These are phyloP conservation scores for Aldabrachelys gigantea DNA, from an alignment of 2,113 vertebrate genomes.

Conservation along the genomic window DNA sequence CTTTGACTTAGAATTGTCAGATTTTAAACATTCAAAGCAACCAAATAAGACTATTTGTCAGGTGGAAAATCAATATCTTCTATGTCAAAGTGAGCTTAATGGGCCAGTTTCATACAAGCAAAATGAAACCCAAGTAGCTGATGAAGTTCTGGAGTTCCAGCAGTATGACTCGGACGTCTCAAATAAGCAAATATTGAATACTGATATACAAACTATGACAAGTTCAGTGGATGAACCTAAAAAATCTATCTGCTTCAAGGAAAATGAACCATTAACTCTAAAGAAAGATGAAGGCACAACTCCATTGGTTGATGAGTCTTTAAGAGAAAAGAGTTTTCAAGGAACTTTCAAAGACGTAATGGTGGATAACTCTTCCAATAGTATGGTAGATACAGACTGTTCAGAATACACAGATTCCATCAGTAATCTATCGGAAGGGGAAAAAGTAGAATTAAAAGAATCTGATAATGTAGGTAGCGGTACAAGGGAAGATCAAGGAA, in stretches of 20 bases:
- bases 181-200: background rate
- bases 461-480: background rate
- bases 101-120: background rate
- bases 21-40: background rate
- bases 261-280: background rate
- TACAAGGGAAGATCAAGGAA: background rate
- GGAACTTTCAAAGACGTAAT: background rate
- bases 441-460: background rate
- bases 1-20: background rate
- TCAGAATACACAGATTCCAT: background rate
- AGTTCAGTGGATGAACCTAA: background rate
- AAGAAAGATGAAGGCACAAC: background rate
- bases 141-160: background rate
- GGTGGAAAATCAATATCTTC: background rate
- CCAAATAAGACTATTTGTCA: background rate
- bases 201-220: background rate
- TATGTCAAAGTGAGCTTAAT: background rate
- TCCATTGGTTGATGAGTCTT: background rate
- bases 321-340: slow-evolving; percentile 14
- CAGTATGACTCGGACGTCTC: background rate
- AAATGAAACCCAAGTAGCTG: background rate
- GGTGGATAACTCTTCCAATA: background rate
- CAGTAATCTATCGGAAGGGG: background rate
- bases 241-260: background rate
- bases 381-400: background rate